Conservation (phyloP, 2,888 invertebrate species). For the Sesia apiformis region DNA sequence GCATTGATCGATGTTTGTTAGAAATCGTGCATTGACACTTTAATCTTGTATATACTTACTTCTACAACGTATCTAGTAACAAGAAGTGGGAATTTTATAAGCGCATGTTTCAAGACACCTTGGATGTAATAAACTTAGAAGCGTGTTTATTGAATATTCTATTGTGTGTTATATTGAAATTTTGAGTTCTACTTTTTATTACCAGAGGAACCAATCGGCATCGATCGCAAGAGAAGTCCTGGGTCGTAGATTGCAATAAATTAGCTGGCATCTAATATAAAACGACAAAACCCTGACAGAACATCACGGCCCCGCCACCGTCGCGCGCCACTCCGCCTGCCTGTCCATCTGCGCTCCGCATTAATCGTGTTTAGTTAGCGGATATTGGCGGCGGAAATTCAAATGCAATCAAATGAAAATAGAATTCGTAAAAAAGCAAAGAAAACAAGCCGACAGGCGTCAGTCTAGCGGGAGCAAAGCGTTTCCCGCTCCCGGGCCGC, state of each 20-base stretch:
- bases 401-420: constrained; percentile 76
- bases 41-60: too few relatives aligned
- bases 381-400: constrained; percentile 75
- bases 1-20: too few relatives aligned
- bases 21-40: too few relatives aligned
- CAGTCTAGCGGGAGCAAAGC: constrained; percentile 60
- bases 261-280: constrained; percentile 71
- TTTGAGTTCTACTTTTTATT: too few relatives aligned
- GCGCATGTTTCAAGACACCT: too few relatives aligned
- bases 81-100: too few relatives aligned
- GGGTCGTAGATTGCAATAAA: constrained; percentile 58
- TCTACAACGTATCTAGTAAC: too few relatives aligned
- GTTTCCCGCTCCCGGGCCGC: constrained; percentile 33
- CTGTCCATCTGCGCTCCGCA: constrained; percentile 69
- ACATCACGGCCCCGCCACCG: constrained; percentile 36
- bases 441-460: constrained; percentile 73
- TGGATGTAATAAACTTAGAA: too few relatives aligned
- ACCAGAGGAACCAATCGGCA: too few relatives aligned
- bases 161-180: too few relatives aligned
- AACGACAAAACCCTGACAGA: constrained; percentile 64
- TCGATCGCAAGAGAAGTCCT: too few relatives aligned
- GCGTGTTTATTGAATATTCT: too few relatives aligned
- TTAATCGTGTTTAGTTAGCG: constrained; percentile 76
- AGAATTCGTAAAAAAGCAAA: constrained; percentile 72
- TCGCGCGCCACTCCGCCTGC: constrained; percentile 37